phyloP scores from a whole-genome alignment of 1,140 invertebrate genomes.

The Pachypeltis micranthus region DNA sequence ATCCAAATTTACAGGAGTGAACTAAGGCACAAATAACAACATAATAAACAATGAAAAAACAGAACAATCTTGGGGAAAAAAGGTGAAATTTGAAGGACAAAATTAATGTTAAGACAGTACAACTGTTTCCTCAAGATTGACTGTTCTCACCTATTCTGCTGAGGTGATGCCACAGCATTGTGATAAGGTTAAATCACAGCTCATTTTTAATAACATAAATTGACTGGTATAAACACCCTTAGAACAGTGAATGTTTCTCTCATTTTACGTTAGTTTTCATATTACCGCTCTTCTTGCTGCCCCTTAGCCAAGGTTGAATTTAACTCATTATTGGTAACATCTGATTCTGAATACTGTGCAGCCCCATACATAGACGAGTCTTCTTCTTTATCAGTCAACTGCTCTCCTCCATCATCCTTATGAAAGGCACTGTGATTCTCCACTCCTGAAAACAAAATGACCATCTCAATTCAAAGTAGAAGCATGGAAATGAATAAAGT shows the following conservation, averaged over 20 bases:
- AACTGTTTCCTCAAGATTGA: too few relatives aligned
- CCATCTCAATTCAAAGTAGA: constrained; percentile 20
- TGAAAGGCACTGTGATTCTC: constrained; percentile 33
- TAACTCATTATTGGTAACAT: constrained; percentile 41
- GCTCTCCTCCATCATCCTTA: constrained; percentile 63
- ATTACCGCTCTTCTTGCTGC: constrained; percentile 1
- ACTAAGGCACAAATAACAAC: background rate
- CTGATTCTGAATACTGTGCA: constrained; percentile 66
- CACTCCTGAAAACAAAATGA: constrained; percentile 3
- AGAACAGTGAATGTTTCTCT: too few relatives aligned
- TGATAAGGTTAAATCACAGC: too few relatives aligned
- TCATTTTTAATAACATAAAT: too few relatives aligned
- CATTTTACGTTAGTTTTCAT: too few relatives aligned
- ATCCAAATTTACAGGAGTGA: background rate
- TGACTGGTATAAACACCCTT: too few relatives aligned
- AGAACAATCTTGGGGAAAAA: background rate
- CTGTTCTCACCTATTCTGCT: too few relatives aligned
- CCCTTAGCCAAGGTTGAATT: background rate
- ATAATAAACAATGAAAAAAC: too few relatives aligned
- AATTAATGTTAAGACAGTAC: too few relatives aligned
- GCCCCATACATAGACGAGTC: constrained; percentile 65
- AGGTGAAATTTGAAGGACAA: too few relatives aligned
- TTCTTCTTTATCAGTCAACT: constrained; percentile 65
- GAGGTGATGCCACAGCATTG: too few relatives aligned
- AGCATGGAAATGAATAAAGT: background rate